phyloP scores from a whole-genome alignment of 30 jellyfish, hydroid and myxozoan species.

The Haliclystus octoradiatus region DNA sequence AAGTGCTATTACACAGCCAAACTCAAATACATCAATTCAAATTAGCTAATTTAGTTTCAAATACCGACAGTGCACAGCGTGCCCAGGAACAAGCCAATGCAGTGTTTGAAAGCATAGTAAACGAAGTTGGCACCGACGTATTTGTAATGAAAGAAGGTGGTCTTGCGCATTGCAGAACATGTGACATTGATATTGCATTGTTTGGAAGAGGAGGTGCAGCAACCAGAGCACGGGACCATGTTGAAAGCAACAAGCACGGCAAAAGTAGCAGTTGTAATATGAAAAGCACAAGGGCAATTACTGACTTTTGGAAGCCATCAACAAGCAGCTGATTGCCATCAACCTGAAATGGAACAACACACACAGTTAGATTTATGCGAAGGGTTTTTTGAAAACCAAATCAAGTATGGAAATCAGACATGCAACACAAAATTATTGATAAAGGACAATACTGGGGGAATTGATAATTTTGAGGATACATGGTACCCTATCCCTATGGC shows the following conservation, averaged over 20 bases:
- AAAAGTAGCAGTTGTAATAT: neutral
- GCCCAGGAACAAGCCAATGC: too few species aligned
- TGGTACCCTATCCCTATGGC: constrained; percentile 3
- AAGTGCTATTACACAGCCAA: too few species aligned
- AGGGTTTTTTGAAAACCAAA: neutral
- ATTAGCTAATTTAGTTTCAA: too few species aligned
- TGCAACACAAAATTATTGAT: too few species aligned
- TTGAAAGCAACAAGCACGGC: neutral
- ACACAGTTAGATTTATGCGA: neutral
- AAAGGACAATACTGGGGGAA: constrained; percentile 1
- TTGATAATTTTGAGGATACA: neutral
- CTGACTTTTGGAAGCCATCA: neutral
- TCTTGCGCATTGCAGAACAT: neutral
- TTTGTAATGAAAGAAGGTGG: neutral
- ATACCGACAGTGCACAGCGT: neutral
- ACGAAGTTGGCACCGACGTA: too few species aligned
- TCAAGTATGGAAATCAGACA: neutral
- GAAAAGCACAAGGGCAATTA: neutral
- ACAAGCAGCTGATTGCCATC: neutral
- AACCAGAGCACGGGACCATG: neutral
- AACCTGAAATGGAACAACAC: too few species aligned
- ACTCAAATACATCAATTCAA: neutral
- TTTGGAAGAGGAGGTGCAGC: neutral
- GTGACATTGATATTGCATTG: neutral
- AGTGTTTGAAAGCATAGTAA: too few species aligned